Conservation (phyloP, 2,113 vertebrate genomes). For the Otus sunia region DNA sequence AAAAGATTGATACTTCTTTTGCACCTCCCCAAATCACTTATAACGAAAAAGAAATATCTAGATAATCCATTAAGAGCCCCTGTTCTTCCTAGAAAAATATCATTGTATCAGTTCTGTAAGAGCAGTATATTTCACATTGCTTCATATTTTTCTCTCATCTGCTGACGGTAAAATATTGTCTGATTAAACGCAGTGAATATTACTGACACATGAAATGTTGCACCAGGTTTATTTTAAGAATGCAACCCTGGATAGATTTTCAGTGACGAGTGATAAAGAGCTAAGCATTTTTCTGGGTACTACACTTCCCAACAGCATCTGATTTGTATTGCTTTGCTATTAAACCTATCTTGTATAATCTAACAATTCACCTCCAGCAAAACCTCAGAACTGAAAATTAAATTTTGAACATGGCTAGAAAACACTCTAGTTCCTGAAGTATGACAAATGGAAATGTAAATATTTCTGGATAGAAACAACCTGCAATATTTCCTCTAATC, state of each 20-base stretch:
- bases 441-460: background rate
- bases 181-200: background rate
- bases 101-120: background rate
- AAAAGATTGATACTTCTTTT: background rate
- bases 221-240: background rate
- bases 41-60: background rate
- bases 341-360: background rate
- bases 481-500: background rate
- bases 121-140: background rate
- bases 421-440: background rate
- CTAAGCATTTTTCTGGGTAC: background rate
- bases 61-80: background rate
- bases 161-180: background rate
- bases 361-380: background rate
- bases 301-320: background rate
- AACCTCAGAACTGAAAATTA: background rate
- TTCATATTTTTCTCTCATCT: background rate
- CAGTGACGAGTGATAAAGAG: background rate
- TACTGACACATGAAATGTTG: background rate
- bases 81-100: background rate
- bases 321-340: background rate
- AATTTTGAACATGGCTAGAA: background rate
- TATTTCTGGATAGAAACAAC: background rate
- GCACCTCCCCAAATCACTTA: background rate
- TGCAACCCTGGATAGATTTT: background rate